Evolutionary conservation across 2,797 vertebrate genomes (phyloP).

Genomic region (Pristis pectinata): DNA sequence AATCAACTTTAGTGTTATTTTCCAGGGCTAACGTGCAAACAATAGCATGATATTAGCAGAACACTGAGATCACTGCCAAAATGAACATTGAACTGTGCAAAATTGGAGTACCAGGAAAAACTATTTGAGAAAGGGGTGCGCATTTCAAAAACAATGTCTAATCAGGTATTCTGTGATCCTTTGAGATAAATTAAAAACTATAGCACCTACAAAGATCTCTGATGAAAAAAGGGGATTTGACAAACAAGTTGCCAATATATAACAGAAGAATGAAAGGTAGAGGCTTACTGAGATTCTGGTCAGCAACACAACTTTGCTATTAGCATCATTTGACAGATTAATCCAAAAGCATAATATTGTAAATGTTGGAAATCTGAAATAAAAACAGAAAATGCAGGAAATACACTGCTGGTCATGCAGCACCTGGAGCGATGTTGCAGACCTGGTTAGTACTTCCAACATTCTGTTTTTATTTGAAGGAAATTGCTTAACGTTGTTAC

Average conservation of each 20-base stretch:
- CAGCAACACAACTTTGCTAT: background rate
- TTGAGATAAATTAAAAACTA: background rate
- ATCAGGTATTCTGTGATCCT: background rate
- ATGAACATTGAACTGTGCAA: background rate
- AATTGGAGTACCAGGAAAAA: background rate
- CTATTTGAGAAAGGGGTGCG: background rate
- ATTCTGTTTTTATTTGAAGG: background rate
- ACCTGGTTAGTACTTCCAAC: no score
- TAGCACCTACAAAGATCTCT: background rate
- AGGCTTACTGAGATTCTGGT: background rate
- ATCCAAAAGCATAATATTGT: no score
- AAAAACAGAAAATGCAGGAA: no score
- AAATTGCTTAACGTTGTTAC: background rate
- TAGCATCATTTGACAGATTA: no score
- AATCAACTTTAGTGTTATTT: slow-evolving; percentile 1
- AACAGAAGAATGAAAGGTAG: background rate
- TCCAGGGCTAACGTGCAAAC: background rate
- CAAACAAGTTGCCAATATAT: background rate
- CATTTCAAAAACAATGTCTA: background rate
- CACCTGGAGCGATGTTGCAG: no score
- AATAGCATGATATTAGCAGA: background rate
- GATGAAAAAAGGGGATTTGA: background rate
- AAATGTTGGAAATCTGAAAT: no score
- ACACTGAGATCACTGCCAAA: background rate
- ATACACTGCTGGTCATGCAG: no score